Percentiles rank a stretch among this genome's conserved stretches.
phyloP scores from a whole-genome alignment of 2,797 vertebrate genomes.

The Anisognathus igniventris region DNA sequence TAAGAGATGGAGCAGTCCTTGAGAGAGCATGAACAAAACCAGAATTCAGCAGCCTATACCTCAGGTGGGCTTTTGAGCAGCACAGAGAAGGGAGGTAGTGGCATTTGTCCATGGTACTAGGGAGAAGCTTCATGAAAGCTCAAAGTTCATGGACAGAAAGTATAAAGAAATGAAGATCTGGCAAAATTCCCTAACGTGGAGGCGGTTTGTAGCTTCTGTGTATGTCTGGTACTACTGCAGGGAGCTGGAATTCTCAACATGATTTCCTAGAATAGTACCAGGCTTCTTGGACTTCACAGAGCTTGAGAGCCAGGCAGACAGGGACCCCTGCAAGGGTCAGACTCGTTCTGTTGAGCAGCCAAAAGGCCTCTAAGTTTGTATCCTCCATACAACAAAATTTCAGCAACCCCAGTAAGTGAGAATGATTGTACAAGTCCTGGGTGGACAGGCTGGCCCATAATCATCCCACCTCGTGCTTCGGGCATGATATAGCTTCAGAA shows the following conservation, averaged over 20 bases:
- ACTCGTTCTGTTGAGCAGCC: background rate
- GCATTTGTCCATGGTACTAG: background rate
- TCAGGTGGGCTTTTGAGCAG: background rate
- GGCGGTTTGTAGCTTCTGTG: background rate
- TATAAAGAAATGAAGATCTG: background rate
- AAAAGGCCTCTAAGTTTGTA: background rate
- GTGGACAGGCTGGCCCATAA: background rate
- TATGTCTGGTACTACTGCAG: background rate
- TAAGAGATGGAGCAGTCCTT: background rate
- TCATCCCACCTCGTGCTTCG: background rate
- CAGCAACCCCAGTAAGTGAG: background rate
- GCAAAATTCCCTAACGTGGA: accelerated
- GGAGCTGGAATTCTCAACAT: background rate
- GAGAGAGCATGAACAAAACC: background rate
- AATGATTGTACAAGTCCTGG: background rate
- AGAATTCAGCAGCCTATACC: background rate
- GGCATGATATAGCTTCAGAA: background rate
- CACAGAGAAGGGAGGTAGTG: background rate
- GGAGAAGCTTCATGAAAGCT: background rate
- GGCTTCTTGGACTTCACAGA: background rate
- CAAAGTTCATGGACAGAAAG: background rate
- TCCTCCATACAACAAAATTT: background rate
- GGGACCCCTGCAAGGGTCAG: background rate
- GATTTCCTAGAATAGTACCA: background rate
- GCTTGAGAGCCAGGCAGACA: background rate